These are phyloP conservation scores for Aproaerema taeniolella DNA, from an alignment of 2,888 invertebrate species.

Conservation along the genomic window DNA sequence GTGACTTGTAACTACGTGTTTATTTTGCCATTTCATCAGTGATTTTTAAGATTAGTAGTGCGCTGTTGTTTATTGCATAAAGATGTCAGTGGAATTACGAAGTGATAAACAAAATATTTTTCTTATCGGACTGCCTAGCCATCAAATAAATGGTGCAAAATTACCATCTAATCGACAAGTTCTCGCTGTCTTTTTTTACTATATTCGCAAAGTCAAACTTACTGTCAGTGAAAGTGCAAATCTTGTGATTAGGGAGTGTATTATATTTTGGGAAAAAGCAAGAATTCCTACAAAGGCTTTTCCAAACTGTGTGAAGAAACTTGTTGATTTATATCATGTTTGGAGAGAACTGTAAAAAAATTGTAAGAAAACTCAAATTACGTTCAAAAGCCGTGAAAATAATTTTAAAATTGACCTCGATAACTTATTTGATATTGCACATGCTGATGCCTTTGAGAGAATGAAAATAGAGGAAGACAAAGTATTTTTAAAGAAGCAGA, in stretches of 20 bases:
- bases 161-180: slow-evolving; percentile 7
- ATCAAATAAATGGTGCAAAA: slow-evolving; percentile 18
- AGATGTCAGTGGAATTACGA: not conserved
- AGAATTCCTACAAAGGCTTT: slow-evolving; percentile 22
- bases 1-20: not conserved
- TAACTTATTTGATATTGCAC: slow-evolving; percentile 25
- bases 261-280: slow-evolving; percentile 33
- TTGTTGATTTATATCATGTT: slow-evolving; percentile 27
- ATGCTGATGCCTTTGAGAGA: slow-evolving; percentile 18
- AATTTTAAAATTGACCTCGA: slow-evolving; percentile 20
- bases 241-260: slow-evolving; percentile 25
- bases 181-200: slow-evolving; percentile 47
- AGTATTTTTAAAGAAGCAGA: slow-evolving; percentile 26
- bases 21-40: not conserved
- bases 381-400: slow-evolving; percentile 14
- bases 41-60: not conserved
- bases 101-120: not conserved
- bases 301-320: slow-evolving; percentile 23
- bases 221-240: slow-evolving; percentile 24
- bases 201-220: slow-evolving; percentile 24
- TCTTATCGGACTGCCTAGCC: slow-evolving; percentile 14
- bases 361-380: slow-evolving; percentile 20
- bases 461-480: slow-evolving; percentile 22
- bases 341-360: slow-evolving; percentile 33
- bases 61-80: not conserved